These are phyloP conservation scores for Phasianus colchicus DNA, from an alignment of 2,113 vertebrate genomes.

Conservation along the genomic window DNA sequence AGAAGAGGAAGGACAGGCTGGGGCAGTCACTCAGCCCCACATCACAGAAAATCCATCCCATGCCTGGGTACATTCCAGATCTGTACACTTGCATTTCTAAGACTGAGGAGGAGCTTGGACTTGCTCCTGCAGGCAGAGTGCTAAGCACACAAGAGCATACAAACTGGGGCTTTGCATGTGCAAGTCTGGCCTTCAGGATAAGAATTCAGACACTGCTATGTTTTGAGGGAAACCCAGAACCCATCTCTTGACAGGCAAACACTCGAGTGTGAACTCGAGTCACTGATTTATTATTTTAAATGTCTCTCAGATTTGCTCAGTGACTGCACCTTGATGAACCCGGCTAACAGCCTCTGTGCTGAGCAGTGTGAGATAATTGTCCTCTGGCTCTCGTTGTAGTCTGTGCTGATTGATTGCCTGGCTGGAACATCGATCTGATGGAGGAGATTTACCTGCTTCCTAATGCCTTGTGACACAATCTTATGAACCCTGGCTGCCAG, in stretches of 20 bases:
- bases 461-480: accelerated
- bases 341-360: not conserved
- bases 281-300: not conserved
- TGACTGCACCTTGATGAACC: not conserved
- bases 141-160: not conserved
- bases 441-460: not conserved
- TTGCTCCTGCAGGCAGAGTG: not conserved
- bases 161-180: not conserved
- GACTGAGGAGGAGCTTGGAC: not conserved
- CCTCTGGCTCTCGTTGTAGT: not conserved
- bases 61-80: not conserved
- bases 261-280: not conserved
- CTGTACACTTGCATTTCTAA: not conserved
- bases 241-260: not conserved
- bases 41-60: accelerated
- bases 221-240: not conserved
- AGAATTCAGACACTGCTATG: not conserved
- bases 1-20: accelerated
- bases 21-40: accelerated
- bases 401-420: accelerated
- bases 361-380: not conserved
- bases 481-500: not conserved
- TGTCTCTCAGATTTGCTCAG: not conserved
- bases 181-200: not conserved
- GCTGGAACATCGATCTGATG: not conserved